These are phyloP conservation scores for Caracal caracal DNA, from an alignment of 2,113 vertebrate genomes.

Conservation along the genomic window DNA sequence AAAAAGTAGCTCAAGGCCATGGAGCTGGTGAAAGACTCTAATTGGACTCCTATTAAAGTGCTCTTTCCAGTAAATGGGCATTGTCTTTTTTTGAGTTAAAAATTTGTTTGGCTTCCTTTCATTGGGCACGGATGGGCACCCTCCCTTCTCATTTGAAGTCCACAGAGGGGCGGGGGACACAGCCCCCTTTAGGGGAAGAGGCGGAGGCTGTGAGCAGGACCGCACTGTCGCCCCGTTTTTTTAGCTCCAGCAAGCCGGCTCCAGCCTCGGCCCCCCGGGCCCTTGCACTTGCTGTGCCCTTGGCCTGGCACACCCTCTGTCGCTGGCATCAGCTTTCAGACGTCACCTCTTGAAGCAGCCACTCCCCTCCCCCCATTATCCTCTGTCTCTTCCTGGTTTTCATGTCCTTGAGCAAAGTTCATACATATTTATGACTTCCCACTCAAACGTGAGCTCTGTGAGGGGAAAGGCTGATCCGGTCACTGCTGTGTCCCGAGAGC, in stretches of 20 bases:
- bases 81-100: neutral
- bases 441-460: too few relatives aligned
- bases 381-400: neutral
- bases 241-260: neutral
- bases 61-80: neutral
- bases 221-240: fast-evolving
- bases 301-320: neutral
- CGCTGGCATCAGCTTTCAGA: neutral
- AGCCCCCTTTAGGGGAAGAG: neutral
- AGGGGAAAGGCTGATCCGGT: neutral
- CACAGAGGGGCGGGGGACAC: neutral
- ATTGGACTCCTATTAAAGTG: neutral
- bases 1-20: neutral
- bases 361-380: neutral
- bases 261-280: neutral
- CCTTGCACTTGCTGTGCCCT: neutral
- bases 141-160: neutral
- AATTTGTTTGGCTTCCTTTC: neutral
- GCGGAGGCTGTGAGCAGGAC: neutral
- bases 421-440: neutral
- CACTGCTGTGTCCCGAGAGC: neutral
- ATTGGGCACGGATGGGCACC: fast-evolving
- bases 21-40: neutral
- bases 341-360: neutral
- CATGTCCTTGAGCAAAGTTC: neutral